Percentiles rank a stretch among this genome's conserved stretches.
Evolutionary conservation across 2,797 vertebrate species (phyloP).

Genomic region (Anableps anableps): DNA sequence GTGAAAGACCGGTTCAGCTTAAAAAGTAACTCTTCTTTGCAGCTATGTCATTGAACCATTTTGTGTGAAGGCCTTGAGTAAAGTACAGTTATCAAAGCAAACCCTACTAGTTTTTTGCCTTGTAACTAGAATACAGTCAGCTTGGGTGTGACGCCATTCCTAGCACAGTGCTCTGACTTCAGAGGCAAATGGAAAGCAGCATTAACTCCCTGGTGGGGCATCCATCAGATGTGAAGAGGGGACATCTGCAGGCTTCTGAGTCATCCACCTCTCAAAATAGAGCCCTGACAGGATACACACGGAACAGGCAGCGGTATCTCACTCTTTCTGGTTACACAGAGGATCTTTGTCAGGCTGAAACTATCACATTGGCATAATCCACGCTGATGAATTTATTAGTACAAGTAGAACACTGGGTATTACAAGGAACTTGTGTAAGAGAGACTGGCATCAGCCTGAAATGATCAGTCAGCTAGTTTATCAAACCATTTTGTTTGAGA

Average conservation of each 20-base stretch:
- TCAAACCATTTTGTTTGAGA: neutral
- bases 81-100: neutral
- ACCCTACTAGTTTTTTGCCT: neutral
- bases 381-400: neutral
- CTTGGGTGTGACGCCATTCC: neutral
- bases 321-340: neutral
- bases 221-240: neutral
- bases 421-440: neutral
- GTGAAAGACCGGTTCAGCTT: neutral
- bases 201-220: conserved; percentile 2
- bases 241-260: neutral
- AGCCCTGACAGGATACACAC: neutral
- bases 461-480: neutral
- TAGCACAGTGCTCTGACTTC: neutral
- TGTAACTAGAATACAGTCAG: neutral
- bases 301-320: neutral
- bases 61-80: neutral
- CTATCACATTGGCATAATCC: neutral
- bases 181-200: neutral
- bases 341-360: neutral
- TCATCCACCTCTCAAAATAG: neutral
- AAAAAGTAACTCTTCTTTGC: neutral
- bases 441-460: neutral
- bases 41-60: neutral
- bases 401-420: neutral